Evolutionary conservation across 2,888 invertebrate species (phyloP).

Genomic region (Ophion ventricosus): DNA sequence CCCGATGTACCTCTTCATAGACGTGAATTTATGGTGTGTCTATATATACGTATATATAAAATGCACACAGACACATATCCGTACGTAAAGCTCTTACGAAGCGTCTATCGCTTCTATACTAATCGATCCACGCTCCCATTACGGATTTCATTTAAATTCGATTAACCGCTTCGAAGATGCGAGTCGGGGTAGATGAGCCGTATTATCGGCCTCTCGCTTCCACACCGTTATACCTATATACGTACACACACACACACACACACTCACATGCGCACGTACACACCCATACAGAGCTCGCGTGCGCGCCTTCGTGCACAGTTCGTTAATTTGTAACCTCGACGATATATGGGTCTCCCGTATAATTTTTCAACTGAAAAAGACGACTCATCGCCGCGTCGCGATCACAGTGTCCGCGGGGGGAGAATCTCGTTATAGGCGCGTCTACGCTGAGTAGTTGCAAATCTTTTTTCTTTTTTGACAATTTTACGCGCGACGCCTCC

Average conservation of each 20-base stretch:
- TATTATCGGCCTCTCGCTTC: conserved; percentile 60
- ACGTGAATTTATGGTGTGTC: background rate
- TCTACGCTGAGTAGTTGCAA: no score
- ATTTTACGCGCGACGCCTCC: no score
- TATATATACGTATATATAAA: background rate
- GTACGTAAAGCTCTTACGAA: background rate
- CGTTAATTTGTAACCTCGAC: conserved; percentile 43
- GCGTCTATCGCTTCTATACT: conserved; percentile 57
- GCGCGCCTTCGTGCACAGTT: conserved; percentile 39
- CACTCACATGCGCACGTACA: background rate
- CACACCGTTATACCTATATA: conserved; percentile 33
- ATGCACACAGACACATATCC: background rate
- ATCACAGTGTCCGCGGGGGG: background rate
- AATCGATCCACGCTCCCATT: conserved; percentile 67
- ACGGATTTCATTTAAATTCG: conserved; percentile 76
- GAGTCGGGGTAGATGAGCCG: conserved; percentile 63
- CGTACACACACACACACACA: background rate
- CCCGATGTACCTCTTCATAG: no score
- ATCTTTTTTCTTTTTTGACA: no score
- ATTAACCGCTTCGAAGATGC: conserved; percentile 70
- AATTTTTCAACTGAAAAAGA: conserved; percentile 20
- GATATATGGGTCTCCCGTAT: conserved; percentile 14
- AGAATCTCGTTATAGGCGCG: background rate
- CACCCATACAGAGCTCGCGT: background rate
- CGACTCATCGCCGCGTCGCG: background rate